Base-by-base conservation (phyloP, 2,888 invertebrate genomes). In the Nesidiocoris tenuis region DNA sequence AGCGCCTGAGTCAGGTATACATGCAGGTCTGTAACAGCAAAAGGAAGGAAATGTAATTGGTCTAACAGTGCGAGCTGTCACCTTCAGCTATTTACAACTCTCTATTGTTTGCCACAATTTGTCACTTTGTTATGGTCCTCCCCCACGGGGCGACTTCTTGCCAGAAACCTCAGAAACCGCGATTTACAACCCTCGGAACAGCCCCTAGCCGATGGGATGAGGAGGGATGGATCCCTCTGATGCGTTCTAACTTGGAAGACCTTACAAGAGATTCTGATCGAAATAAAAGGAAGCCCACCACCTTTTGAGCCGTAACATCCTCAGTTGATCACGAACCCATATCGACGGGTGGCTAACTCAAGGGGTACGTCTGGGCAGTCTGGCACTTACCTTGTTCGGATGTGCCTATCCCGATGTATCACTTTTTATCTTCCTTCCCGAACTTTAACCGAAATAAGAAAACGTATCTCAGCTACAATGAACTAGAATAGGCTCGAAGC, bases 11-110 rank as follows among this genome's bases (percentile, higher is more conserved):
- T 72, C 72, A 72, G 72, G 72, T 72, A 63, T n/a, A 19, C n/a
- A 63, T n/a, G 7, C n/a, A 23, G 64, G 39, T 21, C 19, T 61
- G 54, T 9, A 39, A 39, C 22, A 17, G 63, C 12, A 66, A 55
- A 54, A 56, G 74, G 74, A 74, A 74, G 74, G 66, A 74, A 74
- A 61, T 66, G 66, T 74, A 74, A 74, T 74, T 74, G 74, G 74
- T 25, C 54, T 64, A 25, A 39, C 18, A 66, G 56, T 74, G 74
- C 56, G 66, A 24, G 57, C 57, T 66, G 74, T 74, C 74, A 66
- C 23, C 56, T n/a, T 39, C 12, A 65, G 39, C n/a, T 74, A 66
- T 66, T 66, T 66, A 74, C 74, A 66, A 57, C 65, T 61, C 24
- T 57, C 74, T 55, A 66, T 74, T 74, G 74, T 74, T 74, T 74